phyloP scores from a whole-genome alignment of 2,113 vertebrate species.

The Oxygymnocypris stewartii region DNA sequence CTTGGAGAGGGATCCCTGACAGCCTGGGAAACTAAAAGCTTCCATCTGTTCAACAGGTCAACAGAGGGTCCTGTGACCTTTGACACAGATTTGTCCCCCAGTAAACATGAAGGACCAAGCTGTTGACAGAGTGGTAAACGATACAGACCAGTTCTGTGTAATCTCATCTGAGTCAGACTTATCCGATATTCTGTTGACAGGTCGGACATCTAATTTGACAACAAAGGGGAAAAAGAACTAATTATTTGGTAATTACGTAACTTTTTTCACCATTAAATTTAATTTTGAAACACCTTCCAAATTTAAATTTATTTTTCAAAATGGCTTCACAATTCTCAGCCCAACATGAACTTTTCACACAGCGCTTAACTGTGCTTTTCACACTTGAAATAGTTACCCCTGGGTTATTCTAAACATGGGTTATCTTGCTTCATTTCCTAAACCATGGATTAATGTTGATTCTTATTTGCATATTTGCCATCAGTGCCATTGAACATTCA shows the following conservation, averaged over 20 bases:
- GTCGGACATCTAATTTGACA: background rate
- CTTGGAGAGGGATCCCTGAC: constrained; percentile 52
- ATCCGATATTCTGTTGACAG: constrained; percentile 12
- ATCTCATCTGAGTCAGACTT: constrained; percentile 12
- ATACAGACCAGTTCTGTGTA: constrained; percentile 35
- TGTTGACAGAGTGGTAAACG: constrained; percentile 40
- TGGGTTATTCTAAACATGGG: too few relatives aligned
- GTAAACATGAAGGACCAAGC: constrained; percentile 37
- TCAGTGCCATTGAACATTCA: too few relatives aligned
- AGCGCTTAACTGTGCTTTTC: background rate
- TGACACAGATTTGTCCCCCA: constrained; percentile 43
- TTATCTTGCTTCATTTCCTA: too few relatives aligned
- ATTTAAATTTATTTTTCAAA: background rate
- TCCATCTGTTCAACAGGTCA: constrained; percentile 57
- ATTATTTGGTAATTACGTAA: background rate
- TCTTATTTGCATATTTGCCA: too few relatives aligned
- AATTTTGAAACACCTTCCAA: background rate
- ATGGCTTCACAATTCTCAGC: background rate
- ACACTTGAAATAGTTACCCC: too few relatives aligned
- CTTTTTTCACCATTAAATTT: background rate
- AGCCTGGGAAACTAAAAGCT: constrained; percentile 57
- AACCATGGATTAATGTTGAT: too few relatives aligned
- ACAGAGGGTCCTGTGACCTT: constrained; percentile 46
- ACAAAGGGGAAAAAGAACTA: background rate
- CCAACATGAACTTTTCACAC: background rate